Evolutionary conservation across 2,888 invertebrate species (phyloP).

Genomic region (Leptura quadrifasciata): DNA sequence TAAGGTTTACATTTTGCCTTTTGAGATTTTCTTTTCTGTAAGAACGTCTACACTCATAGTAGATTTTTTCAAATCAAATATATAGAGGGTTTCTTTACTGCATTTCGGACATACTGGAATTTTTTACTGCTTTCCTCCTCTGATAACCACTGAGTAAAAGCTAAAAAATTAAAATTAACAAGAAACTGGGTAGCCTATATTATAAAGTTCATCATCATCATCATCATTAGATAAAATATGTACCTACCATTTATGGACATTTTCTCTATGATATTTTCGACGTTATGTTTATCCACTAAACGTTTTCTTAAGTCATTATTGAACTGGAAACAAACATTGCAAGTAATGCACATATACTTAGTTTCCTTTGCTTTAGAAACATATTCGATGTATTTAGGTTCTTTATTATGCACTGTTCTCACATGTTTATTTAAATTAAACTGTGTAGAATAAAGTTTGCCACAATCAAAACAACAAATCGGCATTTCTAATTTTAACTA

Average conservation of each 20-base stretch:
- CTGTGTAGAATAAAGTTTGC: too few species aligned
- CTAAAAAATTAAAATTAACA: constrained; percentile 10
- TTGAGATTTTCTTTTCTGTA: constrained; percentile 9
- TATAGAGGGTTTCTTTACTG: background rate
- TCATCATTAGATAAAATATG: background rate
- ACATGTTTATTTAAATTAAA: too few species aligned
- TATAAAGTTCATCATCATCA: too few species aligned
- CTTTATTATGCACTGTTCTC: too few species aligned
- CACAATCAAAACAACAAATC: too few species aligned
- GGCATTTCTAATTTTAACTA: too few species aligned
- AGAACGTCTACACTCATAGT: constrained; percentile 16
- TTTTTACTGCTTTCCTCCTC: constrained; percentile 2
- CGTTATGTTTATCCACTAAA: constrained; percentile 14
- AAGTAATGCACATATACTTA: constrained; percentile 5
- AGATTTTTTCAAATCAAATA: too few species aligned
- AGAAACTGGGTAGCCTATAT: background rate
- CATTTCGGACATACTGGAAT: background rate
- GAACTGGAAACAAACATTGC: constrained; percentile 11
- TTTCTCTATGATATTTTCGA: constrained; percentile 13
- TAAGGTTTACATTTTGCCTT: constrained; percentile 4
- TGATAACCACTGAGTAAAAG: constrained; percentile 3
- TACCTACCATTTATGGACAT: constrained; percentile 6
- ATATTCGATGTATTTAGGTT: constrained; percentile 8
- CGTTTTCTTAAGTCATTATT: constrained; percentile 8
- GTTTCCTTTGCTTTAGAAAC: constrained; percentile 13